Base-by-base conservation (phyloP, 2,888 invertebrate species). In the Nephrocerus scutellatus region DNA sequence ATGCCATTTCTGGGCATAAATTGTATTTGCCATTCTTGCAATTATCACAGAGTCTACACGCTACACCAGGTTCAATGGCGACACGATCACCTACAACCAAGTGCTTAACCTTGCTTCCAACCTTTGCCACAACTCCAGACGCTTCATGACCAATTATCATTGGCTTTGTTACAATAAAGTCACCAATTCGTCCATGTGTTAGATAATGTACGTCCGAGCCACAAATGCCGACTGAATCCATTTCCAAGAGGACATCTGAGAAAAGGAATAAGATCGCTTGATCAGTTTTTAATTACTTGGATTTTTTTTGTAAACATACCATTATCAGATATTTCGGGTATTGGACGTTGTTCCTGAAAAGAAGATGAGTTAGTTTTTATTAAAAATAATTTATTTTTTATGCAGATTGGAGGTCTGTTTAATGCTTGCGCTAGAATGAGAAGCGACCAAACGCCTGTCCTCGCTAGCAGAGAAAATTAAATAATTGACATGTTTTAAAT, bases 141-240 rank as follows among this genome's bases (percentile, higher is more conserved):
- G 93, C 83, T 69, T 97, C 97, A 61, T 97, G 96, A 0, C 96
- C 96, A 61, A 96, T 83, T 20, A 95, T 75, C 92, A 96, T 92
- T 7, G 96, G 96, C 32, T 79, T 75, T 43, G 77, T 76, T 1
- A 96, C 76, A 20, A 92, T 71, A 62, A 93, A 95, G 60, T 84
- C 79, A 0, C 90, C 95, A 60, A 93, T 93, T 13, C 76, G 66
- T 8, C 95, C 96, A 47, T 80, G 71, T 22, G 79, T 80, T 71
- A 89, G 77, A 70, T 95, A 96, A 68, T 93, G 93, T 5, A 97
- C 89, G 68, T 97, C 96, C 0, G 86, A 86, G 2, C 96, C 96
- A 64, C 96, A 97, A 57, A 97, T 96, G n/a, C 96, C 96, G 30
- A 96, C 91, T 49, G 82, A 82, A 60, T 83, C 84, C 85, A 95